Conservation (phyloP, 1,140 invertebrate genomes). For the Lordiphosa stackelbergi region DNA sequence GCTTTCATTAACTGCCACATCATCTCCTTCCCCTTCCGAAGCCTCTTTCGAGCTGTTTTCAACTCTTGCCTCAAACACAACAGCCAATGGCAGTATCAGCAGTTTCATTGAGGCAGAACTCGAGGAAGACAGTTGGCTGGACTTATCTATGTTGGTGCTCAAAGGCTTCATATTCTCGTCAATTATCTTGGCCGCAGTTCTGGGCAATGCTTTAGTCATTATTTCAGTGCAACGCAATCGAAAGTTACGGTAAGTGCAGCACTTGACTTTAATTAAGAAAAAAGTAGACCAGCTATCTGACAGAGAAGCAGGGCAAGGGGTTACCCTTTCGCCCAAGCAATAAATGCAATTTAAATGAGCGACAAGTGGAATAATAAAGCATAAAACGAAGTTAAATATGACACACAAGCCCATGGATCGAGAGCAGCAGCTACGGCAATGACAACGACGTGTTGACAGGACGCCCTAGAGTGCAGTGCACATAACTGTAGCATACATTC, state of each 20-base stretch:
- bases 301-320: not conserved
- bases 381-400: conserved; percentile 60
- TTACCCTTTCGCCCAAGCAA: conserved; percentile 21
- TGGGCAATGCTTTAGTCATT: conserved; percentile 92
- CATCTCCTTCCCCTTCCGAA: conserved; percentile 25
- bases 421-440: conserved; percentile 15
- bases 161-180: conserved; percentile 87
- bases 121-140: conserved; percentile 77
- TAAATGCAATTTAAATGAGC: conserved; percentile 67
- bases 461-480: conserved; percentile 34
- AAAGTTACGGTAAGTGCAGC: conserved; percentile 71
- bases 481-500: conserved; percentile 49
- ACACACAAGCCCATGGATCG: conserved; percentile 22
- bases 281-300: conserved; percentile 9
- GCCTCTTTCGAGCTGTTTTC: conserved; percentile 44
- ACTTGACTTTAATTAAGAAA: conserved; percentile 33
- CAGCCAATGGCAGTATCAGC: conserved; percentile 47
- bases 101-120: conserved; percentile 21
- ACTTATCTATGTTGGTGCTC: conserved; percentile 81
- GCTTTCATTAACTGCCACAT: conserved; percentile 62
- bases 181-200: conserved; percentile 91
- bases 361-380: conserved; percentile 67
- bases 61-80: conserved; percentile 48
- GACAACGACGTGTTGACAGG: conserved; percentile 35
- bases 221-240: conserved; percentile 80